Evolutionary conservation across 2,797 vertebrate genomes (phyloP).

Genomic region (Halcyon chelicuti): DNA sequence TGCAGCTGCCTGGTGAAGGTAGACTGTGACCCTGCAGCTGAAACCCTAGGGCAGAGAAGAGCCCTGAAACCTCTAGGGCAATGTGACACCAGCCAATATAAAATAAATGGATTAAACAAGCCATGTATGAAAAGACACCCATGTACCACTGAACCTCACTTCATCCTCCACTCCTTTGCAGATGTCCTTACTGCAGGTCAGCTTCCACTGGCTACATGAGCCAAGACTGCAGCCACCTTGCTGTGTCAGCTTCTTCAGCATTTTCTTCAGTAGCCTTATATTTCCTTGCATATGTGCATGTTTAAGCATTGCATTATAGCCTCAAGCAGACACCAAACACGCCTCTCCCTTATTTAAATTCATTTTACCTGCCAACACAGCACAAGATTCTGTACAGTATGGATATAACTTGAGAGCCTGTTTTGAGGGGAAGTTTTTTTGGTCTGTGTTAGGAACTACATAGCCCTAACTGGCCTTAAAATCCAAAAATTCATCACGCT

Average conservation of each 20-base stretch:
- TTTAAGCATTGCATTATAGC: neutral
- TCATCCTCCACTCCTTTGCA: neutral
- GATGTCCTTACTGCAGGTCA: neutral
- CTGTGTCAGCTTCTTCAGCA: neutral
- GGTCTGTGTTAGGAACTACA: neutral
- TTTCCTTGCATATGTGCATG: neutral
- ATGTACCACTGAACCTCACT: neutral
- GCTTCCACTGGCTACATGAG: neutral
- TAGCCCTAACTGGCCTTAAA: neutral
- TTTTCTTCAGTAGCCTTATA: neutral
- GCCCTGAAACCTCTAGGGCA: neutral
- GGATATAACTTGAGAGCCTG: neutral
- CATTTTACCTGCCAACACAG: neutral
- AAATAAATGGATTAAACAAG: neutral
- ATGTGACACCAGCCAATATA: neutral
- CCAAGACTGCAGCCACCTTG: neutral
- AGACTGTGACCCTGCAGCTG: neutral
- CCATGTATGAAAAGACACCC: rapidly evolving
- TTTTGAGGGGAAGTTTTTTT: neutral
- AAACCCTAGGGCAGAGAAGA: neutral
- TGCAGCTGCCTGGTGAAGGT: neutral
- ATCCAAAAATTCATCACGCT: neutral
- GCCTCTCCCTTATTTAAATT: neutral
- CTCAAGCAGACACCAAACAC: neutral
- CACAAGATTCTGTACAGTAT: neutral